These are phyloP conservation scores for Beris chalybata DNA, from an alignment of 2,888 invertebrate genomes.

Conservation along the genomic window DNA sequence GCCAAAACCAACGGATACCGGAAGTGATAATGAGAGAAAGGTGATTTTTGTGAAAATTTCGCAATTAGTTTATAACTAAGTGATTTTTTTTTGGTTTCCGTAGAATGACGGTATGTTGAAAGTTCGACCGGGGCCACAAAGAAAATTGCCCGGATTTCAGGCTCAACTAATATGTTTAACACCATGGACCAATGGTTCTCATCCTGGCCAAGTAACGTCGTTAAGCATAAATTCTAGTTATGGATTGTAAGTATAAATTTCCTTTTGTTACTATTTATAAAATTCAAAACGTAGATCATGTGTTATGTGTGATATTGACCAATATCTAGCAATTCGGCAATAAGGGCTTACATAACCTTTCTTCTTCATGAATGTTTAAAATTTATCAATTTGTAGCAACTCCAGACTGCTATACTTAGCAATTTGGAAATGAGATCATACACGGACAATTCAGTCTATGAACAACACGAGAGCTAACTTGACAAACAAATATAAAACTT, in stretches of 20 bases:
- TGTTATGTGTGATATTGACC: neutral
- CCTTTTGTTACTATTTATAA: neutral
- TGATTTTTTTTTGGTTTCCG: conserved; percentile 23
- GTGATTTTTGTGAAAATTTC: conserved; percentile 46
- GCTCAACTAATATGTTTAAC: conserved; percentile 93
- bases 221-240: conserved; percentile 94
- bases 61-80: neutral
- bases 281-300: neutral
- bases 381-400: too few relatives aligned
- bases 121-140: conserved; percentile 75
- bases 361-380: too few relatives aligned
- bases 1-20: conserved; percentile 52
- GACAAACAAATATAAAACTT: too few relatives aligned
- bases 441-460: too few relatives aligned
- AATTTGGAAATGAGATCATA: too few relatives aligned
- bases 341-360: too few relatives aligned
- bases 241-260: conserved; percentile 79
- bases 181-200: conserved; percentile 74
- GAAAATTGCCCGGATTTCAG: conserved; percentile 95
- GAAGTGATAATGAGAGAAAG: conserved; percentile 56
- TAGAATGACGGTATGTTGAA: conserved; percentile 61
- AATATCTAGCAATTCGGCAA: too few relatives aligned
- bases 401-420: too few relatives aligned
- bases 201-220: conserved; percentile 83
- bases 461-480: too few relatives aligned